Evolutionary conservation across 1,140 invertebrate genomes (phyloP), one percentile per base, ranked within the genome.

Genomic region (Achatina immaculata): DNA sequence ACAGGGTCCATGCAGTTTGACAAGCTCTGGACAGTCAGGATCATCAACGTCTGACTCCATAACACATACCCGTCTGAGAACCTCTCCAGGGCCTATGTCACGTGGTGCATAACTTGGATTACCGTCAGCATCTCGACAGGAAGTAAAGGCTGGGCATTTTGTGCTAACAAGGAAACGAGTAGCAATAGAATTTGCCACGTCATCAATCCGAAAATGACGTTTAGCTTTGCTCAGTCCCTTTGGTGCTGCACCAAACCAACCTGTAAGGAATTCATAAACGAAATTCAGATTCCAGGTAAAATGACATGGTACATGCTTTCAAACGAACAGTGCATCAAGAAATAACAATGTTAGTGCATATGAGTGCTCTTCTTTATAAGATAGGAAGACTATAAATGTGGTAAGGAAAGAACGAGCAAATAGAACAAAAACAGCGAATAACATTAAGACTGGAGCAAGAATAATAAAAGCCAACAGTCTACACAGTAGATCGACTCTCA

Each of bases 41-140:
- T 62, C 36, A 11, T 38, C 28, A 9, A 51, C 43, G 24, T 77
- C 73, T 40, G 43, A 34, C 0, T 71, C 66, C 71, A 77, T 43
- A 14, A 83, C 65, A 28, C 65, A 78, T 38, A 77, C 82, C 11
- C 74, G 68, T 51, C 48, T 83, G 62, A 83, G 42, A 34, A 80
- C 66, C 78, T 83, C 82, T 2, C 82, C 82, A 11, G 74, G 65
- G 19, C 16, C 55, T 42, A 83, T 51, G 43, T 83, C 82, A 31
- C 65, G 71, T 43, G 43, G 45, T 28, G 71, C 65, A 48, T 83
- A 79, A 31, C 71, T 40, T 2, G 28, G 43, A 24, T 62, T 48
- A 9, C 71, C 42, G 19, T 16, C 62, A 7, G 7, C 1, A 28
- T 38, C 40, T 38, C 31, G 51, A 62, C 28, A 0, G 21, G 73